Percentiles rank a stretch among this genome's conserved stretches.
Evolutionary conservation across 2,797 vertebrate genomes (phyloP).

Genomic region (Staurois parvus): DNA sequence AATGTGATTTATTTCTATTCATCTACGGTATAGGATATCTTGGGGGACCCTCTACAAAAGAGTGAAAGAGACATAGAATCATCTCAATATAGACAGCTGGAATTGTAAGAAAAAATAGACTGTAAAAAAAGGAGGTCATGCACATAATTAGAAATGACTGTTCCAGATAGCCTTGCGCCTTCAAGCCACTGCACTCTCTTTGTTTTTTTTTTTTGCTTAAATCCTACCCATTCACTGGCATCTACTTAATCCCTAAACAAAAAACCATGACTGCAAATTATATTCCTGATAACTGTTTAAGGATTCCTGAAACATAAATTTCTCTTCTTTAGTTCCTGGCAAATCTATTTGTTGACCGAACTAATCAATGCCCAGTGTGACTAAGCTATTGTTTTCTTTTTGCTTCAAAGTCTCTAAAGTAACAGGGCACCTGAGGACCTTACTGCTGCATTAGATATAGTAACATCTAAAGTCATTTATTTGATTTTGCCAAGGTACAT

Average conservation of each 20-base stretch:
- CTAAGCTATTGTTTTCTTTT: background rate
- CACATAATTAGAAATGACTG: slow-evolving; percentile 10
- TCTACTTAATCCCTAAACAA: background rate
- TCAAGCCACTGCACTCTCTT: background rate
- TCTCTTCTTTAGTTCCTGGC: background rate
- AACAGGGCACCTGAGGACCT: background rate
- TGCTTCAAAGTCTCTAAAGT: background rate
- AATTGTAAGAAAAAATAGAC: background rate
- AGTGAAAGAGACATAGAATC: background rate
- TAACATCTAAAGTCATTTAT: background rate
- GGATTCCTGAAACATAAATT: background rate
- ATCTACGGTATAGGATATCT: background rate
- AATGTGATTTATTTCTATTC: background rate
- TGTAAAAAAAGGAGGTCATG: background rate
- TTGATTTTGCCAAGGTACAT: background rate
- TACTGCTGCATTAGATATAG: background rate
- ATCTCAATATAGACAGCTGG: background rate
- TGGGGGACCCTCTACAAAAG: background rate
- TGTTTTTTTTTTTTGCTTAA: background rate
- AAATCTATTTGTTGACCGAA: background rate
- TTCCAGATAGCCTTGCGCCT: background rate
- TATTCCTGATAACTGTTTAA: background rate
- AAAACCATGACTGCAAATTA: background rate
- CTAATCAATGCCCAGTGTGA: background rate
- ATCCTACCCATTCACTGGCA: background rate